These are phyloP conservation scores for Solen grandis DNA, from an alignment of 1,140 invertebrate species.

Conservation along the genomic window DNA sequence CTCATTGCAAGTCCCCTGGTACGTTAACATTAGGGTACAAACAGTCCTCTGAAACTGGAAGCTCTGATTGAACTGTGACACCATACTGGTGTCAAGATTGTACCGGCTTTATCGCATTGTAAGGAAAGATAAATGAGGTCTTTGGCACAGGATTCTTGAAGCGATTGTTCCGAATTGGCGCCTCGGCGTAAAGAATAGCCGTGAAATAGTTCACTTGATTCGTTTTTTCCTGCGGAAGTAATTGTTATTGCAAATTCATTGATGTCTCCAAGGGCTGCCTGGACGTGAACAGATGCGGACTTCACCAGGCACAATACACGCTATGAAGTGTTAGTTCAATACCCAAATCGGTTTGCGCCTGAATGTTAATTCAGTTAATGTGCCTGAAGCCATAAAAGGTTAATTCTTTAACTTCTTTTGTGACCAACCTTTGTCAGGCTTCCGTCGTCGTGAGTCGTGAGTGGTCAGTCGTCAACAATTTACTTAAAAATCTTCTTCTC, in stretches of 20 bases:
- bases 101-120: not conserved
- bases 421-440: no score
- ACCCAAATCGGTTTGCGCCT: no score
- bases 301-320: no score
- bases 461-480: no score
- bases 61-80: not conserved
- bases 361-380: no score
- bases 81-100: no score
- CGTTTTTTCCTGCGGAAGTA: not conserved
- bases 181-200: conserved; percentile 37
- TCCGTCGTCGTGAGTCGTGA: no score
- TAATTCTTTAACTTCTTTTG: no score
- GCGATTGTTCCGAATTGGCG: not conserved
- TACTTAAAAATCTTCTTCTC: no score
- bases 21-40: conserved; percentile 34
- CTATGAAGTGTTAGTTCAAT: no score
- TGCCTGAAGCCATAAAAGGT: no score
- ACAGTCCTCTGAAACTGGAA: conserved; percentile 80
- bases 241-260: conserved; percentile 1
- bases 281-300: no score
- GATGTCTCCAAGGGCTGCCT: conserved; percentile 16
- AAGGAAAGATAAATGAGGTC: not conserved
- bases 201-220: conserved; percentile 11
- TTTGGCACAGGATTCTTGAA: conserved; percentile 37
- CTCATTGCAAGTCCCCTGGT: not conserved